Base-by-base conservation (phyloP, 2,113 vertebrate species). In the Lasiurus cinereus region DNA sequence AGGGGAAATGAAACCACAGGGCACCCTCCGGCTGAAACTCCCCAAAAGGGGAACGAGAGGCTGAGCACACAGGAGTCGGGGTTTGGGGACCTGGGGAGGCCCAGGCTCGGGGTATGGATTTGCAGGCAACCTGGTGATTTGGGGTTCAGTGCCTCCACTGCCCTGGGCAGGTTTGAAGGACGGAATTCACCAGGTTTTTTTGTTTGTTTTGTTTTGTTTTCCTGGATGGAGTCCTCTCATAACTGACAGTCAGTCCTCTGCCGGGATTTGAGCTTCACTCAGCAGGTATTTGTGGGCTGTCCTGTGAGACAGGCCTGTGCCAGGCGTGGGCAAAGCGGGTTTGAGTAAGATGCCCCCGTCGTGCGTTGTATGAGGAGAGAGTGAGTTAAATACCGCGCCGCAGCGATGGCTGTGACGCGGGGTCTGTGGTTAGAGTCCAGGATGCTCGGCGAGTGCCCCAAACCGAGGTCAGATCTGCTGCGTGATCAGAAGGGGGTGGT, bases 1-100 rank as follows among this genome's bases (percentile, higher is more conserved):
- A 85, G 73, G 93, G 93, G 95, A 95, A 96, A 97, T 95, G 90
- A 93, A 97, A 95, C 85, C 80, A 76, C 92, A 88, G 86, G 88
- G 46, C 78, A 54, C 43, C 9, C 22, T 69, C 50, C 64, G 33
- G 80, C 50, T 91, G 91, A 64, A 84, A 80, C 16, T 94, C 48
- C 39, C 83, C 21, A 18, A 52, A 90, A 39, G 39, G 96, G 90
- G 92, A 95, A 83, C 72, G 82, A 88, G 88, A 31, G 33, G 21
- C 50, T 43, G 50, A 84, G 2, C 7, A 27, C 24, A 48, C 4
- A 18, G 13, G 67, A 36, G 56, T 19, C 36, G 39, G 69, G 43
- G 19, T 21, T 36, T 54, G 36, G 73, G 77, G 22, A 16, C 72
- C 72, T 27, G 69, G 54, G 18, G 43, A 48, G 91, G 64, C n/a